A percentile compares a stretch with the other conserved stretches of the same genome.
phyloP scores from a whole-genome alignment of 2,888 invertebrate genomes.

The Conus canariensis region DNA sequence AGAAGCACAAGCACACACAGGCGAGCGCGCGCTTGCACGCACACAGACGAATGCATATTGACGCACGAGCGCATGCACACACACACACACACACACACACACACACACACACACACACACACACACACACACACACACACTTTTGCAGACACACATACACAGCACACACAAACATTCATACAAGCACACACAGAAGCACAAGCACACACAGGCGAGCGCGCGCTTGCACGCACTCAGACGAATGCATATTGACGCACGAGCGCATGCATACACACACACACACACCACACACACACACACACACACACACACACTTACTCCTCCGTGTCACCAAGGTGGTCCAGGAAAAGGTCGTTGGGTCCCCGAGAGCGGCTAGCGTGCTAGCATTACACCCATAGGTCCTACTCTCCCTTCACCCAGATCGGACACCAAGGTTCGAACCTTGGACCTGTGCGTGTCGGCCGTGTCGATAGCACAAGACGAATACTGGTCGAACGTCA shows the following conservation, averaged over 20 bases:
- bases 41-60: background rate
- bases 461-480: slow-evolving; percentile 4
- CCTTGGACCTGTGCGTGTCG: background rate
- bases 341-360: background rate
- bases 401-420: slow-evolving; percentile 28
- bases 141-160: background rate
- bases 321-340: background rate
- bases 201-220: background rate
- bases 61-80: background rate
- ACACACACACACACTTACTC: slow-evolving; percentile 9
- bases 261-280: background rate
- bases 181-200: background rate
- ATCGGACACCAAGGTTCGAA: slow-evolving; percentile 24
- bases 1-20: background rate
- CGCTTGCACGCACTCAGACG: background rate
- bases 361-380: background rate
- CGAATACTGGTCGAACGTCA: slow-evolving; percentile 25
- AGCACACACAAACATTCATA: background rate
- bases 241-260: too few relatives aligned
- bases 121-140: too few relatives aligned
- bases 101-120: too few relatives aligned
- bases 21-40: background rate
- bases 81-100: background rate
- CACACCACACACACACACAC: slow-evolving; percentile 2
- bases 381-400: slow-evolving; percentile 33